Evolutionary conservation across 2,797 vertebrate genomes (phyloP), one percentile per base, ranked within the genome.

Genomic region (Salmo trutta): DNA sequence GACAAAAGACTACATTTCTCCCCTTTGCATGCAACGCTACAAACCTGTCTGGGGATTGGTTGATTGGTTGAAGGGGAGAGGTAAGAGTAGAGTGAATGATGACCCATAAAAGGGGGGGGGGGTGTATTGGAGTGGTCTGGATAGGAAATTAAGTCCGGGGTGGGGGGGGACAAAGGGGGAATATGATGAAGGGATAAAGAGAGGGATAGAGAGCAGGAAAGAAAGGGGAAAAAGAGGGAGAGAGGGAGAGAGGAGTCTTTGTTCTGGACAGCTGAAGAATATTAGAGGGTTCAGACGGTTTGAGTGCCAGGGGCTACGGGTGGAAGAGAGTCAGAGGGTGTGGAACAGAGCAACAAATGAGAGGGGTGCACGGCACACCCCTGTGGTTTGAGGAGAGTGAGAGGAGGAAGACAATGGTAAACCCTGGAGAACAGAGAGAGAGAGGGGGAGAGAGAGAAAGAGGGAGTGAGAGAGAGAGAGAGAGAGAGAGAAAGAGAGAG

Each of bases 1-100:
- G 90, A 92, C 82, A 87, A 92, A 92, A 91, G 89, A 90, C 79
- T 88, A 90, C 83, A 86, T 90, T 83, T 83, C 85, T 88, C 80
- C 80, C 80, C 80, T 66, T 93, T 77, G 87, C 93, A 93, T 86
- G 90, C 93, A 90, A 93, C 14, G 7, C 78, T 77, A 73, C 72
- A 80, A 83, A 85, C 80, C 83, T 87, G 76, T 80, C 80, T 84
- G 71, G 72, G 74, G 74, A 8, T 68, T 73, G 71, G 36, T 41
- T 70, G 72, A 81, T 68, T 74, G 81, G 77, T 66, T 78, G 77
- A 51, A 56, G 56, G 77, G 62, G 76, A 75, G 77, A 85, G 56
- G 59, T 82, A 84, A 78, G 66, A 8, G 59, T 71, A 76, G 77
- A 54, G 73, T 76, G 79, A 73, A 73, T 73, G 75, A 75, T 74